Conservation (phyloP, 2,888 invertebrate genomes). For the Molanna angustata region DNA sequence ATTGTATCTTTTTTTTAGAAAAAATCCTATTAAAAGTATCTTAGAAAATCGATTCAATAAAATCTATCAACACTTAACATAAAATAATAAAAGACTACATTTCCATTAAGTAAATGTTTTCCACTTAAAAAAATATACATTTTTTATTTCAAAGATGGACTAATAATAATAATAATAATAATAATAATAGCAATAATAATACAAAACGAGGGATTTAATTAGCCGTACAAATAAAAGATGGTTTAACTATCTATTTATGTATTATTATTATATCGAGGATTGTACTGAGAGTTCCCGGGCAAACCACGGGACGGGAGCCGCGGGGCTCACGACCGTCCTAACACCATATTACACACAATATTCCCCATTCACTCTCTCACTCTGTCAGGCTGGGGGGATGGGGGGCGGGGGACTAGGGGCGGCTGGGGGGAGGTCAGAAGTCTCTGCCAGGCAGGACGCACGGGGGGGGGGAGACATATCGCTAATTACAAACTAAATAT, state of each 20-base stretch:
- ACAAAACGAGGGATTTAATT: conserved; percentile 30
- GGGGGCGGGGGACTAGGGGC: conserved; percentile 1
- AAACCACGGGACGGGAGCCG: conserved; percentile 30
- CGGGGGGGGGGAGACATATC: conserved; percentile 17
- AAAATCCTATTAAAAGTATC: conserved; percentile 43
- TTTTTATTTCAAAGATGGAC: conserved; percentile 25
- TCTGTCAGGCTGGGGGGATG: not conserved
- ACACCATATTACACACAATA: conserved; percentile 15
- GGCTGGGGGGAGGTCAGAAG: conserved; percentile 25
- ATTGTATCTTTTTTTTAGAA: conserved; percentile 49
- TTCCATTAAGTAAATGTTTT: conserved; percentile 27
- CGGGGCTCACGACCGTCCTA: conserved; percentile 33
- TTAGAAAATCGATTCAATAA: conserved; percentile 46
- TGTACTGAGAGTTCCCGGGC: conserved; percentile 29
- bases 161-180: too few relatives aligned
- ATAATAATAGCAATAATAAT: too few relatives aligned
- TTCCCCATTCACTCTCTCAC: conserved; percentile 10
- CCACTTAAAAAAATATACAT: conserved; percentile 33
- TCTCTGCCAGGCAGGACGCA: conserved; percentile 33
- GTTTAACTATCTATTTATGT: too few relatives aligned
- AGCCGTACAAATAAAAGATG: too few relatives aligned
- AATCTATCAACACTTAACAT: conserved; percentile 54
- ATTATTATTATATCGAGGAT: too few relatives aligned
- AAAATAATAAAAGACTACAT: conserved; percentile 37
- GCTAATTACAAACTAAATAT: too few relatives aligned